Base-by-base conservation (phyloP, 1,140 invertebrate genomes). In the Trachymyrmex cornetzi region DNA sequence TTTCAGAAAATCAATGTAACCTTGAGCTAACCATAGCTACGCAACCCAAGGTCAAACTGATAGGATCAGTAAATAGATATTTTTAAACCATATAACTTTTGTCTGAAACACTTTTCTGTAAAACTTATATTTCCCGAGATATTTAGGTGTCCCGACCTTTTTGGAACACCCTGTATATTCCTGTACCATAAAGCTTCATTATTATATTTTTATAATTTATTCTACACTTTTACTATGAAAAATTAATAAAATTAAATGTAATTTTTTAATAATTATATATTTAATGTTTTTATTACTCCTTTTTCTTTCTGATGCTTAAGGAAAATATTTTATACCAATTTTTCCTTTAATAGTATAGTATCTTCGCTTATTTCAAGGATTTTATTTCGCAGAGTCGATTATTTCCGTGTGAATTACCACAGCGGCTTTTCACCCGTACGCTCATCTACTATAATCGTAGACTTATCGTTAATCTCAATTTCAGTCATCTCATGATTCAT, bases 381-480 rank as follows among this genome's bases (percentile, higher is more conserved):
- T 44, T 44, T 44, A 44, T 71, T 61, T 84, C 14, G 19, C 9
- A 61, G 9, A 11, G 9, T 38, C 16, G 14, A 53, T 19, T 27
- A 44, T 81, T 81, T 61, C 24, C 11, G 2, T 27, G n/a, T 5
- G 22, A 71, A 44, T 59, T 72, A 57, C 22, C 16, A 27, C 22
- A 59, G 16, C 9, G 22, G 11, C 50, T 69, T 44, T 69, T 24
- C 14, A 24, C 30, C n/a, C 48, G n/a, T 53, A 80, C 44, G 30
- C 11, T 11, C 53, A 82, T 30, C 48, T 19, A 84, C 48, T 2
- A 30, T 59, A 82, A 74, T 61, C 19, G 22, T 61, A 55, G 27
- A 34, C 59, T 66, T 77, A 71, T 71, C 71, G 77, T 88, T 81
- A 88, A 61, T 91, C 80, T 89, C 30, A 77, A 88, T 82, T 88